Conservation (phyloP, 2,113 vertebrate species). For the Thomomys bottae region DNA sequence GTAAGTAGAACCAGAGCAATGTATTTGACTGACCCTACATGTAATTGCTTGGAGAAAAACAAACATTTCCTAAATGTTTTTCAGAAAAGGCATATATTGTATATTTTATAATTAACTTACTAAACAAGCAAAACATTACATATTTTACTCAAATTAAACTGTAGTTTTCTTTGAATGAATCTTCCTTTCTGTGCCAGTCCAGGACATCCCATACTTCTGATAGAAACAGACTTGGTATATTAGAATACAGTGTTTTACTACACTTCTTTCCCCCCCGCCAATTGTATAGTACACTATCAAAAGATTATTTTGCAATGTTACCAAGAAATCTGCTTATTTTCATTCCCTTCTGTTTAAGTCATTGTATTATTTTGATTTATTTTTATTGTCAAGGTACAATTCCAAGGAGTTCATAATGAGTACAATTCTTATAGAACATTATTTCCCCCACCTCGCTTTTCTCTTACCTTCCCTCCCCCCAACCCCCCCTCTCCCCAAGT, state of each 20-base stretch:
- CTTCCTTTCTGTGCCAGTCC: not conserved
- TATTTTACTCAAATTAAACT: constrained; percentile 13
- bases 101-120: too few species aligned
- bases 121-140: too few species aligned
- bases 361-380: not conserved
- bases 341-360: not conserved
- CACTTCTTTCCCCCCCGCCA: not conserved
- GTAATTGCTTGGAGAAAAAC: constrained; percentile 56
- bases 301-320: not conserved
- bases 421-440: too few species aligned
- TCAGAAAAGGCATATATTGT: constrained; percentile 1
- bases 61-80: constrained; percentile 26
- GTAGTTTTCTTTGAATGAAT: not conserved
- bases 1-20: constrained; percentile 72
- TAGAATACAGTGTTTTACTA: not conserved
- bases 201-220: not conserved
- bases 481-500: too few species aligned
- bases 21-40: constrained; percentile 69
- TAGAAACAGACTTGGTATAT: not conserved
- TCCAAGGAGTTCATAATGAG: too few species aligned
- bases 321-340: not conserved
- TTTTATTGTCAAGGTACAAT: too few species aligned
- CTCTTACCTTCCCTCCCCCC: too few species aligned
- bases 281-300: not conserved
- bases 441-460: too few species aligned